Evolutionary conservation across 2,797 vertebrate species (phyloP).

Genomic region (Spatula versicolor): DNA sequence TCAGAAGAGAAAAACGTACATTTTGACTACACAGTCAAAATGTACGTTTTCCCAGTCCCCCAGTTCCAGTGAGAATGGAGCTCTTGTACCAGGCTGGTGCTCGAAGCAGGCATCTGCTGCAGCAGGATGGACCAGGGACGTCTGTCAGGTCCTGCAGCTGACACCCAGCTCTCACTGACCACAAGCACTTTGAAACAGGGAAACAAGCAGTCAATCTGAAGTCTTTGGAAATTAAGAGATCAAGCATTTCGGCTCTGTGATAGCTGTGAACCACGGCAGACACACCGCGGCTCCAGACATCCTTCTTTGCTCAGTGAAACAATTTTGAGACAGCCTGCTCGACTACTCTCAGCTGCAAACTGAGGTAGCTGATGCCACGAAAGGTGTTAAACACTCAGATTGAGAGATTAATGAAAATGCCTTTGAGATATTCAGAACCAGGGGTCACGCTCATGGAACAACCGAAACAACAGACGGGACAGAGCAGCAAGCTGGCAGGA

Average conservation of each 20-base stretch:
- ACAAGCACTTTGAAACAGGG: not conserved
- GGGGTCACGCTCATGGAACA: not conserved
- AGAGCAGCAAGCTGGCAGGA: rapidly evolving
- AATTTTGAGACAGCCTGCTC: not conserved
- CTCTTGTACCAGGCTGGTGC: not conserved
- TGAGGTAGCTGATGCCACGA: not conserved
- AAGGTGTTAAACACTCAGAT: not conserved
- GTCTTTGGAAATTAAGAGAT: not conserved
- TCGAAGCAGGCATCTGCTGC: not conserved
- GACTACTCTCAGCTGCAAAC: not conserved
- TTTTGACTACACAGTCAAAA: rapidly evolving
- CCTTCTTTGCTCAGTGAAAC: not conserved
- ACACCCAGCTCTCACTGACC: not conserved
- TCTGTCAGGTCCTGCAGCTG: not conserved
- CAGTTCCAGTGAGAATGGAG: not conserved
- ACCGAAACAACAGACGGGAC: rapidly evolving
- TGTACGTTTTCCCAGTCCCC: too few species aligned
- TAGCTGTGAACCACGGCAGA: not conserved
- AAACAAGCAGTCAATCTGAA: not conserved
- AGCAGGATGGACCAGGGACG: not conserved
- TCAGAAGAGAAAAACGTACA: not conserved
- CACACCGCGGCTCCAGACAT: not conserved
- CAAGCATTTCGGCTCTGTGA: not conserved
- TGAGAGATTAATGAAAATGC: not conserved
- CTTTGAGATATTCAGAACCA: not conserved